A percentile compares a stretch with the other conserved stretches of the same genome.
phyloP scores from a whole-genome alignment of 2,113 vertebrate genomes.

The Dunckerocampus dactyliophorus region DNA sequence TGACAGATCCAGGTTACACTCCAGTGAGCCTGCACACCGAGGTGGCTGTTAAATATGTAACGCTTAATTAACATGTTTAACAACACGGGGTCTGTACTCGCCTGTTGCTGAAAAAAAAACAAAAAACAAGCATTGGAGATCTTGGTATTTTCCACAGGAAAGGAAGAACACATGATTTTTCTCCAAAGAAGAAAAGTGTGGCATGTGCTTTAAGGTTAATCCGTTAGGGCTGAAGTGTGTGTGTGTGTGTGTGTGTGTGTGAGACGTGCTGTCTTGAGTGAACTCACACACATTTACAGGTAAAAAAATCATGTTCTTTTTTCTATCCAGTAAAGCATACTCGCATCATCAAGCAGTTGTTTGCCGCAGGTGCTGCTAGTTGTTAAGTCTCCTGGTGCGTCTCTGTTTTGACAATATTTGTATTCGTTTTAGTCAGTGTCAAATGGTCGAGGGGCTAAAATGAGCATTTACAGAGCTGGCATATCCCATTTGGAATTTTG shows the following conservation, averaged over 20 bases:
- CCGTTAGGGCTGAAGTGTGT: constrained; percentile 14
- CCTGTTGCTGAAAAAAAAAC: constrained; percentile 3
- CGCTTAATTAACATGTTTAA: constrained; percentile 48
- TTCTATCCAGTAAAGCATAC: constrained; percentile 11
- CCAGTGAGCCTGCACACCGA: constrained; percentile 15
- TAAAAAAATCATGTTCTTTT: constrained; percentile 9
- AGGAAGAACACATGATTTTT: neutral
- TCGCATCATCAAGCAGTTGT: constrained; percentile 32
- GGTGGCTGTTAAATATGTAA: constrained; percentile 47
- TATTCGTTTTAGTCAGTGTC: constrained; percentile 17
- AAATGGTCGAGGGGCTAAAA: neutral
- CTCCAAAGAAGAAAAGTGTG: neutral
- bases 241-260: too few relatives aligned
- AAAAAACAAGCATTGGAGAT: constrained; percentile 7
- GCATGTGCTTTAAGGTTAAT: constrained; percentile 11
- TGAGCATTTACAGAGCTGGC: neutral
- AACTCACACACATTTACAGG: constrained; percentile 25
- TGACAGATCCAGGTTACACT: constrained; percentile 39
- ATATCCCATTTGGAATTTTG: neutral
- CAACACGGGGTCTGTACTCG: constrained; percentile 26
- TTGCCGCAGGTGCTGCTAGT: constrained; percentile 25
- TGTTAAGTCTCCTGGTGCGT: constrained; percentile 10
- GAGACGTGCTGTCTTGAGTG: neutral
- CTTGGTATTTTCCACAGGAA: neutral
- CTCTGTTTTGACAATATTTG: constrained; percentile 33